Evolutionary conservation across 2,888 invertebrate genomes (phyloP), one percentile per base, ranked within the genome.

Genomic region (Cryptosula pallasiana): DNA sequence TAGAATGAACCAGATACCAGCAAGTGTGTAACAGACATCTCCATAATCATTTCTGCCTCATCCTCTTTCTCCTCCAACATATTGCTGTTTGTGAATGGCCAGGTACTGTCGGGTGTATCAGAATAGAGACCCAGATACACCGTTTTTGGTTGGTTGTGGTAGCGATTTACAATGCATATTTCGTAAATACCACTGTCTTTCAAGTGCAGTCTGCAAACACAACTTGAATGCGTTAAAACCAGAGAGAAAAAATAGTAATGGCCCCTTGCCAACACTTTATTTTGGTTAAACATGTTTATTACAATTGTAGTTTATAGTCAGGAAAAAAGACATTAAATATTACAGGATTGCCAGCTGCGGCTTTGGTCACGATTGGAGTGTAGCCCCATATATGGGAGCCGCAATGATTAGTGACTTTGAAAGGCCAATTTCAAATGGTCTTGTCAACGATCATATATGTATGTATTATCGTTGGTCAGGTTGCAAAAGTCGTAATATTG

Each of bases 41-140:
- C 63, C 32, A 63, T 27, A n/a, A 63, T 63, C 25, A 32, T 63
- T 5, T 32, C 32, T 2, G 34, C 63, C 32, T 32, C 32, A 5
- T 63, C 63, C 27, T 32, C 1, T 32, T 27, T 32, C 25, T 63
- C 27, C 32, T 27, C 29, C 63, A 32, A 2, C 25, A 29, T 34
- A 9, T 2, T 5, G 29, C 5, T 27, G 3, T 63, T 32, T 13
- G 2, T 25, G 34, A 63, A 63, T 2, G 63, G 63, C 63, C 63
- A 63, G 13, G 63, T 63, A 20, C 27, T 27, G 27, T 63, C 63
- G 25, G 32, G 63, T 5, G 27, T 32, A 9, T 63, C 63, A 3
- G 63, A 63, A 32, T 63, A 63, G 2, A 63, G 29, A 63, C 63
- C 63, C 2, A 32, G 9, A 34, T 63, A 63, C 29, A 63, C 63